Evolutionary conservation across 1,140 invertebrate species (phyloP).

Genomic region (Drosophila serrata): DNA sequence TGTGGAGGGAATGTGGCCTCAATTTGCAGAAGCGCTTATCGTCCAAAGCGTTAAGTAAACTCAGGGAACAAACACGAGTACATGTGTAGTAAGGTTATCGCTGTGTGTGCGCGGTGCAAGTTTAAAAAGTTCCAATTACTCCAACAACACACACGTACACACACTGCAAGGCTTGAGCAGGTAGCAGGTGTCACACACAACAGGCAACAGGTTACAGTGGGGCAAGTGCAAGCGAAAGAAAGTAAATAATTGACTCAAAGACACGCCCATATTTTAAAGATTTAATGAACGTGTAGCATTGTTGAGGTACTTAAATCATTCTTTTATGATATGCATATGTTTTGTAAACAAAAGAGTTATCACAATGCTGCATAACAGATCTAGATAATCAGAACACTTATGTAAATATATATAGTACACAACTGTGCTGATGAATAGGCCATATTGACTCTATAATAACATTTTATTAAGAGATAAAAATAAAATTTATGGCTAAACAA

Average conservation of each 20-base stretch:
- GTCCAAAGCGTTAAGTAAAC: conserved; percentile 69
- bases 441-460: not conserved
- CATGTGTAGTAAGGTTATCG: conserved; percentile 32
- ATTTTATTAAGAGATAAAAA: not conserved
- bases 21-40: conserved; percentile 73
- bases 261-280: not conserved
- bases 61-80: conserved; percentile 30
- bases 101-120: conserved; percentile 46
- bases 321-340: not conserved
- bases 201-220: conserved; percentile 50
- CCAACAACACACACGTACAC: conserved; percentile 23
- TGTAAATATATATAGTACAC: not conserved
- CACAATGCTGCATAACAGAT: conserved; percentile 3
- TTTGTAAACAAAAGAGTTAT: not conserved
- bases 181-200: conserved; percentile 47
- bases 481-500: not conserved
- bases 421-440: not conserved
- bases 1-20: conserved; percentile 58
- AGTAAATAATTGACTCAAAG: too few species aligned
- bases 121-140: conserved; percentile 63
- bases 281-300: not conserved
- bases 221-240: not conserved
- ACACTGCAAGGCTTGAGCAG: conserved; percentile 38
- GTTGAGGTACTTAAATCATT: not conserved
- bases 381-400: not conserved